These are phyloP conservation scores for Drosophila funebris DNA, from an alignment of 1,140 invertebrate species.

Conservation along the genomic window DNA sequence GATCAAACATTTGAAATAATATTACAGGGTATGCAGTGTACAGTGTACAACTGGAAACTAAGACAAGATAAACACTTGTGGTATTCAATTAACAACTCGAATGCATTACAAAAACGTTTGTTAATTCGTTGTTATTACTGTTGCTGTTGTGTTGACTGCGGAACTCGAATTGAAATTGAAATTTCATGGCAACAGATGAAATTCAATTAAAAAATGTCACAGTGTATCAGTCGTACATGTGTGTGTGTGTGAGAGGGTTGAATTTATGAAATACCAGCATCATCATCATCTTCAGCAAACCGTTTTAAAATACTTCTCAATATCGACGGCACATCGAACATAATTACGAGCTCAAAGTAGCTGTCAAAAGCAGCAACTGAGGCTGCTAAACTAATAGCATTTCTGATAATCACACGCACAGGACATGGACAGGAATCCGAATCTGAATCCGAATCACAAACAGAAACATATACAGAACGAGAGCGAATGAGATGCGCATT, in stretches of 20 bases:
- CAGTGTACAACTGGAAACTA: background rate
- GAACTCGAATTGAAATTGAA: background rate
- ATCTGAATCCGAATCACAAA: background rate
- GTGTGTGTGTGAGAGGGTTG: background rate
- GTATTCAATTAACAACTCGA: constrained; percentile 9
- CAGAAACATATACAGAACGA: background rate
- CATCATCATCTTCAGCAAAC: constrained; percentile 2
- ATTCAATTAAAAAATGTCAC: constrained; percentile 60
- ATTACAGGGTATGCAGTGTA: no score
- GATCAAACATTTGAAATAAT: no score
- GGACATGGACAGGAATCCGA: background rate
- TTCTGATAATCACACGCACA: constrained; percentile 51
- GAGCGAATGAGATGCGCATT: constrained; percentile 43
- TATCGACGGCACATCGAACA: constrained; percentile 25
- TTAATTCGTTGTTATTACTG: background rate
- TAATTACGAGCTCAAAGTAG: constrained; percentile 51
- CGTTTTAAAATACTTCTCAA: constrained; percentile 10
- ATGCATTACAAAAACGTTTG: constrained; percentile 1
- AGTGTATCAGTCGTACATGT: constrained; percentile 13
- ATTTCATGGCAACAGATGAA: constrained; percentile 35
- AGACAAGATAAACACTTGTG: background rate
- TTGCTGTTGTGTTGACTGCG: background rate
- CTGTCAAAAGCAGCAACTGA: constrained; percentile 53
- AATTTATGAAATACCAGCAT: background rate
- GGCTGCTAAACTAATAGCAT: constrained; percentile 59